Conservation (phyloP, 2,113 vertebrate species). For the Platysteira castanea region DNA sequence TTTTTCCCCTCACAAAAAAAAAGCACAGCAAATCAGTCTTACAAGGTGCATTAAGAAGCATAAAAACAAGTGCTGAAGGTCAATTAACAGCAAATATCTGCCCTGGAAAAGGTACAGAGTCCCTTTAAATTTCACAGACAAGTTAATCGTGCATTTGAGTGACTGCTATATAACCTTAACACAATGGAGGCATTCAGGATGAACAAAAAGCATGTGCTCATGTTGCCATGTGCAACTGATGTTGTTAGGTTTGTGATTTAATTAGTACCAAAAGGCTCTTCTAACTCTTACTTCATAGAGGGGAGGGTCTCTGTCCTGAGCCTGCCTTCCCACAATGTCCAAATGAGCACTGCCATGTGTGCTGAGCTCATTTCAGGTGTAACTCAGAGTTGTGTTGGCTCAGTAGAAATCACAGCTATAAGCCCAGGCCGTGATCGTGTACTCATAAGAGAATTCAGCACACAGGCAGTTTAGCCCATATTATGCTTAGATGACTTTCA, state of each 20-base stretch:
- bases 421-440: background rate
- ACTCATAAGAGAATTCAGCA: background rate
- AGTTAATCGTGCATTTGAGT: background rate
- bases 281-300: background rate
- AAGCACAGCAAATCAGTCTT: background rate
- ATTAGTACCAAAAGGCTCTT: background rate
- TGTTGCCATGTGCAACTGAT: background rate
- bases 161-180: background rate
- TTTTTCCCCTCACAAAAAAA: background rate
- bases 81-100: background rate
- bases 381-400: background rate
- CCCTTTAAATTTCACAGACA: background rate
- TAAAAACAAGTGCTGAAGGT: background rate
- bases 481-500: background rate
- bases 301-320: background rate
- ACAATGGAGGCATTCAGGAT: background rate
- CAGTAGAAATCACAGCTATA: background rate
- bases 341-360: background rate
- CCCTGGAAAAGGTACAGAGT: background rate
- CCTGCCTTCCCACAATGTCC: background rate
- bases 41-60: background rate
- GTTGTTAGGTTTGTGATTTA: background rate
- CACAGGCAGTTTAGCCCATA: background rate
- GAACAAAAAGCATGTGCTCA: background rate
- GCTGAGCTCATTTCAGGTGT: background rate